Conservation (phyloP, 1,140 invertebrate genomes). For the Meloidogyne chitwoodi region DNA sequence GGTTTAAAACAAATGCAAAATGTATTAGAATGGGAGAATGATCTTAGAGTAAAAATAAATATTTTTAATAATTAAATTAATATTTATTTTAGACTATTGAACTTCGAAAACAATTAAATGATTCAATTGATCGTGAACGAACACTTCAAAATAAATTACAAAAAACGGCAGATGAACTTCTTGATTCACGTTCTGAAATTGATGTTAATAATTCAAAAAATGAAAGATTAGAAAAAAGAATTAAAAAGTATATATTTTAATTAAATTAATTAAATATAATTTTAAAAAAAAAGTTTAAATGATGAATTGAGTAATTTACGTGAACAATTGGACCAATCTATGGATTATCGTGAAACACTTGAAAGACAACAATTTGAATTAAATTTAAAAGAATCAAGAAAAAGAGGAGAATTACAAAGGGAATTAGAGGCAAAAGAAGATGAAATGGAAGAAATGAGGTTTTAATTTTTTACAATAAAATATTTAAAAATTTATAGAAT, state of each 20-base stretch:
- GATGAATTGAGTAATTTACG: not conserved
- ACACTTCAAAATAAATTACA: not conserved
- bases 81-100: not conserved
- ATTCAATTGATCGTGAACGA: not conserved
- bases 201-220: not conserved
- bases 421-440: not conserved
- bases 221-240: not conserved
- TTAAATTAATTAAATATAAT: no score
- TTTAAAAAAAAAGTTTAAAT: no score
- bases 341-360: not conserved
- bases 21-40: not conserved
- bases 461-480: not conserved
- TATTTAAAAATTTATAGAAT: not conserved
- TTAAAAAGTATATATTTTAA: not conserved
- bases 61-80: no score
- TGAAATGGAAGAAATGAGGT: not conserved
- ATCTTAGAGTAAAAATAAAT: not conserved
- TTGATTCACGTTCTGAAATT: not conserved
- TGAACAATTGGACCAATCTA: not conserved
- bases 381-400: not conserved
- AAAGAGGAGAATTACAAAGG: not conserved
- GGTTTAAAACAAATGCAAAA: not conserved
- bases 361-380: not conserved
- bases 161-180: not conserved
- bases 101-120: not conserved